Evolutionary conservation across 2,888 invertebrate species (phyloP).

Genomic region (Epicampocera succincta): DNA sequence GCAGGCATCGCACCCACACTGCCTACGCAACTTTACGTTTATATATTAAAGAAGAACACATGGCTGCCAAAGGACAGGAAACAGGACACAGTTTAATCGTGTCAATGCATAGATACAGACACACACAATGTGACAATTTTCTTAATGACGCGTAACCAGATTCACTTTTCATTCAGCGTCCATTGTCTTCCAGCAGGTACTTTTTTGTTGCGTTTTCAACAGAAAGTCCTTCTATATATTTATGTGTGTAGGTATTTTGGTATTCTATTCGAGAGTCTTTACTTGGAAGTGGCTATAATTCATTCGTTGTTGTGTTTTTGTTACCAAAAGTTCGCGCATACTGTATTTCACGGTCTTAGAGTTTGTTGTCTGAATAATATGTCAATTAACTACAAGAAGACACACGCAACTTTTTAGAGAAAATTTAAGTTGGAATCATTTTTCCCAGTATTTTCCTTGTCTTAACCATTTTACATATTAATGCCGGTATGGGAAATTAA

Average conservation of each 20-base stretch:
- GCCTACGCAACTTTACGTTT: too few relatives aligned
- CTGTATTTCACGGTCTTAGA: slow-evolving; percentile 64
- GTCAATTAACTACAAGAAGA: slow-evolving; percentile 25
- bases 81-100: too few relatives aligned
- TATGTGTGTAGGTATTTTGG: neutral
- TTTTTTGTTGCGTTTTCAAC: slow-evolving; percentile 43
- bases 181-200: slow-evolving; percentile 46
- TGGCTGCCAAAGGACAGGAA: too few relatives aligned
- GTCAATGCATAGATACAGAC: neutral
- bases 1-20: too few relatives aligned
- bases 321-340: slow-evolving; percentile 53
- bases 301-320: slow-evolving; percentile 16
- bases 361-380: slow-evolving; percentile 39
- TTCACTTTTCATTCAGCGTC: too few relatives aligned
- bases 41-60: too few relatives aligned
- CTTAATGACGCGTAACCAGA: neutral
- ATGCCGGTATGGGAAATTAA: slow-evolving; percentile 27
- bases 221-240: slow-evolving; percentile 52
- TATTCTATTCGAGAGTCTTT: slow-evolving; percentile 43
- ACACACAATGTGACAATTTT: slow-evolving; percentile 19
- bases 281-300: slow-evolving; percentile 19
- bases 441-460: neutral
- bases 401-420: slow-evolving; percentile 18
- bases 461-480: slow-evolving; percentile 38
- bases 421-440: slow-evolving; percentile 39